These are phyloP conservation scores for Seriola dumerili DNA, from an alignment of 2,113 vertebrate genomes.

Conservation along the genomic window DNA sequence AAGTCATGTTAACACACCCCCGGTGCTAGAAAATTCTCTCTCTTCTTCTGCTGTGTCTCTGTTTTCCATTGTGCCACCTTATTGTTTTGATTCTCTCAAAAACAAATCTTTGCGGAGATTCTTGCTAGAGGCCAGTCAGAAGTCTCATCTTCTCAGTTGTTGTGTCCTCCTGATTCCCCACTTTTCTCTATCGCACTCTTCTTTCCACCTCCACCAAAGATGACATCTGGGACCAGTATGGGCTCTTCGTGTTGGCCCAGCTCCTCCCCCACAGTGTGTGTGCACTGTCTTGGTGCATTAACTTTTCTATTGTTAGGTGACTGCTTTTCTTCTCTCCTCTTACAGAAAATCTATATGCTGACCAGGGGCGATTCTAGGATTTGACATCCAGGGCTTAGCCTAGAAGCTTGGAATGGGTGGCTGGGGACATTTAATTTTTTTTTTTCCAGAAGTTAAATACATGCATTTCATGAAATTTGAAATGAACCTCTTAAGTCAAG, in stretches of 20 bases:
- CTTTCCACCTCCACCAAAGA: conserved; percentile 37
- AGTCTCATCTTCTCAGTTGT: conserved; percentile 45
- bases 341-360: conserved; percentile 57
- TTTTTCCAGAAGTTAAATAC: conserved; percentile 19
- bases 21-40: conserved; percentile 28
- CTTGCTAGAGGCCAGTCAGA: conserved; percentile 24
- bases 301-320: conserved; percentile 70
- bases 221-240: conserved; percentile 48
- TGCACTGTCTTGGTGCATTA: conserved; percentile 60
- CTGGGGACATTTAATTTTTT: conserved; percentile 12
- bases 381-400: conserved; percentile 35
- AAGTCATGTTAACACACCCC: conserved; percentile 21
- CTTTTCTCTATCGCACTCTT: conserved; percentile 24
- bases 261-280: conserved; percentile 65
- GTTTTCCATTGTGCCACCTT: conserved; percentile 1
- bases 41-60: conserved; percentile 5
- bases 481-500: conserved; percentile 34
- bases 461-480: conserved; percentile 26
- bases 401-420: not conserved
- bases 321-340: conserved; percentile 56
- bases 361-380: conserved; percentile 34
- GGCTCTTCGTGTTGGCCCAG: conserved; percentile 37
- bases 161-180: conserved; percentile 30
- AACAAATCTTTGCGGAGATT: conserved; percentile 28
- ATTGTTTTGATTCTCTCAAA: conserved; percentile 49